Percentiles rank a stretch among this genome's conserved stretches.
phyloP scores from a whole-genome alignment of 2,113 vertebrate genomes.

The Hippocampus zosterae region DNA sequence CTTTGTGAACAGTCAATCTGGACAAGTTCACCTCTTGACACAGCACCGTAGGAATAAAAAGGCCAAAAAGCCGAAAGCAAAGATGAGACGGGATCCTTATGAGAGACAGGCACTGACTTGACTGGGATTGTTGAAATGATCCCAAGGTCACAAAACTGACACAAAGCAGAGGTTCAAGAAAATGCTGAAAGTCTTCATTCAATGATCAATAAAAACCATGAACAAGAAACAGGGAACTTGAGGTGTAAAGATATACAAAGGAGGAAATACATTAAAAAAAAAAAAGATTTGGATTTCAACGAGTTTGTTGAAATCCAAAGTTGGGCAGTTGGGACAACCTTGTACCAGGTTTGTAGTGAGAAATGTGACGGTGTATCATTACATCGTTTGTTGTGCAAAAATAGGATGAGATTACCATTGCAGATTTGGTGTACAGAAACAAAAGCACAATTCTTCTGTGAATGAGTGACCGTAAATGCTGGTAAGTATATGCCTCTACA shows the following conservation, averaged over 20 bases:
- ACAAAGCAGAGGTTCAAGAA: background rate
- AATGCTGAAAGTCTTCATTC: background rate
- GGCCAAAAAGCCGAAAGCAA: slow-evolving; percentile 19
- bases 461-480: slow-evolving; percentile 24
- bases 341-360: background rate
- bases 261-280: background rate
- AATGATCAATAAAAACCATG: background rate
- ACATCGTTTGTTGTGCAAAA: background rate
- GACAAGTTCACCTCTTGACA: background rate
- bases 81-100: slow-evolving; percentile 9
- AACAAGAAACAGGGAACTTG: background rate
- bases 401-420: background rate
- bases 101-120: slow-evolving; percentile 49
- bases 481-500: slow-evolving; percentile 7
- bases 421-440: background rate
- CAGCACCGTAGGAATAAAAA: background rate
- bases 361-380: background rate
- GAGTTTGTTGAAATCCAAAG: too few relatives aligned
- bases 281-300: too few relatives aligned
- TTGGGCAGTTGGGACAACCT: too few relatives aligned
- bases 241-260: background rate
- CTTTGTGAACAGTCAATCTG: background rate
- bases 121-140: slow-evolving; percentile 36
- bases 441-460: slow-evolving; percentile 23
- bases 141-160: background rate